Conservation (phyloP, 2,113 vertebrate species). For the Burhinus oedicnemus region DNA sequence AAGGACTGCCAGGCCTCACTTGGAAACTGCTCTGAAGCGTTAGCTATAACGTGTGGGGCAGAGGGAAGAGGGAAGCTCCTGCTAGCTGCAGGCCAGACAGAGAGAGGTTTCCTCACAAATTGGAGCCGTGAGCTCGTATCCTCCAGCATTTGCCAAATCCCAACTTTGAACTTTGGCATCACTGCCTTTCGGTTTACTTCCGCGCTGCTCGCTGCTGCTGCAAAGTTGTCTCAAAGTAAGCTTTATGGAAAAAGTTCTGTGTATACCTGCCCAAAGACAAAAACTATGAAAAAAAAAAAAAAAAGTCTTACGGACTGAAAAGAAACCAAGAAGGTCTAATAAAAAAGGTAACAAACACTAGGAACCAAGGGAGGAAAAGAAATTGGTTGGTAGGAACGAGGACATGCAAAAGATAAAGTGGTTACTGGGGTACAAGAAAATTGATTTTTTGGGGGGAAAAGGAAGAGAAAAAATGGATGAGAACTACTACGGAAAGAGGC, state of each 20-base stretch:
- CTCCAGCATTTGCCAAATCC: not conserved
- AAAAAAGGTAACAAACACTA: not conserved
- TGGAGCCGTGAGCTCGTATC: not conserved
- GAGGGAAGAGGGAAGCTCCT: not conserved
- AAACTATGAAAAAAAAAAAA: not conserved
- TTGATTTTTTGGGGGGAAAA: not conserved
- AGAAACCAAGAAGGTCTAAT: not conserved
- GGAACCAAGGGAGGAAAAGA: not conserved
- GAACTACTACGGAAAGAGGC: not conserved
- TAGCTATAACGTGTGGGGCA: fast-evolving
- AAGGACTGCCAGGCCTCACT: not conserved
- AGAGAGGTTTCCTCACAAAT: not conserved
- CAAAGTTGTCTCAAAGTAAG: not conserved
- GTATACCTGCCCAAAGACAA: not conserved
- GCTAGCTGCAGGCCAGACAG: not conserved
- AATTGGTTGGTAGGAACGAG: not conserved
- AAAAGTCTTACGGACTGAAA: not conserved
- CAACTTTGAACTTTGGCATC: not conserved
- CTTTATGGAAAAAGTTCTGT: not conserved
- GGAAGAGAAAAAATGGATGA: not conserved
- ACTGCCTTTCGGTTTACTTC: not conserved
- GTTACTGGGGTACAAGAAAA: not conserved
- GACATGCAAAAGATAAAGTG: not conserved
- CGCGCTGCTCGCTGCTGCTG: not conserved
- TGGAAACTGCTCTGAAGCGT: not conserved